Percentiles rank a stretch among this genome's conserved stretches.
These are phyloP conservation scores for Chalcis sispes DNA, from an alignment of 2,888 invertebrate species.

Conservation along the genomic window DNA sequence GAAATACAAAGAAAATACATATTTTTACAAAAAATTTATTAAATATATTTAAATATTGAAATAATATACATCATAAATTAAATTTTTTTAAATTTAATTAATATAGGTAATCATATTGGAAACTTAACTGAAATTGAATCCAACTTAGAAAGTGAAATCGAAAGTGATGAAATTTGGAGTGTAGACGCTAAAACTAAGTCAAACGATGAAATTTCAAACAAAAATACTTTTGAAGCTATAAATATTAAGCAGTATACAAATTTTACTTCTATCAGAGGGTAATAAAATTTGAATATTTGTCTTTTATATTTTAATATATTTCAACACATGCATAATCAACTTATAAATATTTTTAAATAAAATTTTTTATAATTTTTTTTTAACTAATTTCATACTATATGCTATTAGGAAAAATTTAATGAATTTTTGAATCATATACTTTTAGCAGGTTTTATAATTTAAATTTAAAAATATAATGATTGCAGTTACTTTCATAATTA, in stretches of 20 bases:
- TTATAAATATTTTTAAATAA: too few species aligned
- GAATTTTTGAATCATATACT: not conserved
- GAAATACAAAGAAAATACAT: not conserved
- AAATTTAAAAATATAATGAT: too few species aligned
- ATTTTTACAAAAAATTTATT: not conserved
- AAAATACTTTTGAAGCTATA: constrained; percentile 31
- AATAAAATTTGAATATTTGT: not conserved
- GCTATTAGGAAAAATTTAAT: not conserved
- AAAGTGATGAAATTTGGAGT: constrained; percentile 68
- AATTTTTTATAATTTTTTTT: not conserved
- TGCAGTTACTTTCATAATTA: too few species aligned
- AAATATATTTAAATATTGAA: not conserved
- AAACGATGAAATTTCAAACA: constrained; percentile 12
- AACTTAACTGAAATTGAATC: constrained; percentile 13
- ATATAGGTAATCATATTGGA: not conserved
- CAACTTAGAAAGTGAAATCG: constrained; percentile 58
- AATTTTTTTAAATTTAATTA: not conserved
- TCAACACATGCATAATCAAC: too few species aligned
- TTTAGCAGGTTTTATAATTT: not conserved
- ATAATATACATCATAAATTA: not conserved
- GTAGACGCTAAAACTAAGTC: constrained; percentile 9
- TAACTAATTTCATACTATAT: not conserved
- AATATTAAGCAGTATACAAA: constrained; percentile 18
- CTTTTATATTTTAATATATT: too few species aligned
- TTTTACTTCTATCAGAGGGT: constrained; percentile 33